Evolutionary conservation across 92 coral and sea anemone genomes (phyloP).

Genomic region (Desmophyllum pertusum): DNA sequence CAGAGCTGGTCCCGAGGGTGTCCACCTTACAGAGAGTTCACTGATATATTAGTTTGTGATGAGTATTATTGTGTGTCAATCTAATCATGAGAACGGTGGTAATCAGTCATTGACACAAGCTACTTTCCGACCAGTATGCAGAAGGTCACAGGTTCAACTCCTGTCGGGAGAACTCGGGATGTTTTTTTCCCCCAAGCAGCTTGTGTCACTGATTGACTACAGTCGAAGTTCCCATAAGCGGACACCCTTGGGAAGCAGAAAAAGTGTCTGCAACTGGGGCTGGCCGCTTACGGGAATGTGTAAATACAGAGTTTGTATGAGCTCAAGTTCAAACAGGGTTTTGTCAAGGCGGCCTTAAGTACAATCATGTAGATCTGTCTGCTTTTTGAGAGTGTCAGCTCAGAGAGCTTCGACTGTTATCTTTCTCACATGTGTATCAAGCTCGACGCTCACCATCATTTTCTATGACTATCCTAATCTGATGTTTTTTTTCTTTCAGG

Average conservation of each 20-base stretch:
- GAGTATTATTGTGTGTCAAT: neutral
- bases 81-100: neutral
- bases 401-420: too few species aligned
- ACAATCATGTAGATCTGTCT: neutral
- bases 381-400: too few species aligned
- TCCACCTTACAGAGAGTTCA: too few species aligned
- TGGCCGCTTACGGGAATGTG: too few species aligned
- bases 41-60: neutral
- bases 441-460: neutral
- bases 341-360: too few species aligned
- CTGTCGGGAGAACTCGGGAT: neutral
- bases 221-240: neutral
- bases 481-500: constrained; percentile 55
- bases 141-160: neutral
- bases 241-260: too few species aligned
- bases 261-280: too few species aligned
- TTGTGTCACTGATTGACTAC: too few species aligned
- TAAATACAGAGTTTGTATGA: too few species aligned
- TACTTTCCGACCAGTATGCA: neutral
- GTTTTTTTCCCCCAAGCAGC: neutral
- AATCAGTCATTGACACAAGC: neutral
- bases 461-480: neutral
- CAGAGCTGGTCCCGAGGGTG: too few species aligned
- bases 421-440: neutral
- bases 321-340: too few species aligned